phyloP scores from a whole-genome alignment of 1,140 invertebrate genomes.

The Amphibalanus amphitrite region DNA sequence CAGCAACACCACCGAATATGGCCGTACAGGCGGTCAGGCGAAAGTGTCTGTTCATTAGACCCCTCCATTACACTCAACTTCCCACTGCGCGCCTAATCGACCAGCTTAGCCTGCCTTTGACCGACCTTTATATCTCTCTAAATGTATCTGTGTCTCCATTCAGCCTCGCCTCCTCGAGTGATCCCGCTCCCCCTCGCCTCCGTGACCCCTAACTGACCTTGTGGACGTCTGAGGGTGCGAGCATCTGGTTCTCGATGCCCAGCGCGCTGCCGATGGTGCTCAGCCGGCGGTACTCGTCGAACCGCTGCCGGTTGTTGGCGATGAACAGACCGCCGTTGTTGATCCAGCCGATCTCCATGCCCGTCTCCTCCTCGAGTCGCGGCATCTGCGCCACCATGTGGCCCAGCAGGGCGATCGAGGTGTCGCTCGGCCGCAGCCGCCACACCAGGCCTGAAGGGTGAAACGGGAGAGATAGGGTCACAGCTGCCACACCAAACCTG shows the following conservation, averaged over 20 bases:
- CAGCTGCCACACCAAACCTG: no score
- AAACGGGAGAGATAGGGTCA: no score
- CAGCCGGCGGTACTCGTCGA: slow-evolving; percentile 67
- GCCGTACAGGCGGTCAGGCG: no score
- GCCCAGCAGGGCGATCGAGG: slow-evolving; percentile 55
- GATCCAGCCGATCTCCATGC: slow-evolving; percentile 60
- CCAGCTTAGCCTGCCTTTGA: not conserved
- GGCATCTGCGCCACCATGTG: slow-evolving; percentile 46
- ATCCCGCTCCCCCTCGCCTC: no score
- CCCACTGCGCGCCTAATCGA: no score
- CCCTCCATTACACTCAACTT: no score
- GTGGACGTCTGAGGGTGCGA: slow-evolving; percentile 49
- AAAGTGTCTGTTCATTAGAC: no score
- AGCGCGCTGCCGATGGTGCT: slow-evolving; percentile 55
- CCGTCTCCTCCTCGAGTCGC: slow-evolving; percentile 54
- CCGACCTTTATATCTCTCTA: no score
- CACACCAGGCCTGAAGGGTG: slow-evolving; percentile 46
- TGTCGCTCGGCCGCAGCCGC: slow-evolving; percentile 59
- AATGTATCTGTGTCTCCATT: no score
- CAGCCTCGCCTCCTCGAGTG: no score
- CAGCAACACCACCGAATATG: no score
- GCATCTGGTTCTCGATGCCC: slow-evolving; percentile 51
- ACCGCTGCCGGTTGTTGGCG: slow-evolving; percentile 51
- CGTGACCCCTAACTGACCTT: slow-evolving; percentile 11
- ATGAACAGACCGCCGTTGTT: slow-evolving; percentile 78